Percentiles rank a stretch among this genome's conserved stretches.
These are phyloP conservation scores for Catalaphyllia jardinei DNA, from an alignment of 64 coral and sea anemone genomes.

Conservation along the genomic window DNA sequence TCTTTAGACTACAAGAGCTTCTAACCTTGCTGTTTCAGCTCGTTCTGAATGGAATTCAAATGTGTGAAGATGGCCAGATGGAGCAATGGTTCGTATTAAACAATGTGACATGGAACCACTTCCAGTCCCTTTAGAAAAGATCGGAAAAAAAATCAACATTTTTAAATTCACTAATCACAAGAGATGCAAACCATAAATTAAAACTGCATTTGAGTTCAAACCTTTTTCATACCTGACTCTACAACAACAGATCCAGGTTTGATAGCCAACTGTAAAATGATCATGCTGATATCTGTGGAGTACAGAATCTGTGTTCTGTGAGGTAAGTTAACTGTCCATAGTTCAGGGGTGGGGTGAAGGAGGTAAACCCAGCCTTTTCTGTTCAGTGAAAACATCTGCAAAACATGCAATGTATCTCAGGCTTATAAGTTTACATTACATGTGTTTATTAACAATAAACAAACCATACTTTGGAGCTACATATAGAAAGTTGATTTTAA, in stretches of 20 bases:
- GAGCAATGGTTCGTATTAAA: constrained; percentile 88
- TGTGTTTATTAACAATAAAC: too few species aligned
- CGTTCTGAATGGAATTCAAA: constrained; percentile 97
- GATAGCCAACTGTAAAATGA: constrained; percentile 67
- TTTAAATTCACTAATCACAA: background rate
- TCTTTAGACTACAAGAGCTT: background rate
- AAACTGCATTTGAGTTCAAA: too few species aligned
- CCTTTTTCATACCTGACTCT: constrained; percentile 73
- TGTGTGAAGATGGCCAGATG: constrained; percentile 91
- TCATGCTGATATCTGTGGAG: constrained; percentile 96
- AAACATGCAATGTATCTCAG: background rate
- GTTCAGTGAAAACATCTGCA: constrained; percentile 82
- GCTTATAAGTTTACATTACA: background rate
- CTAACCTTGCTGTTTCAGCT: constrained; percentile 83
- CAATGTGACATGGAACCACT: constrained; percentile 99
- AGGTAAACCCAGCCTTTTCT: constrained; percentile 95
- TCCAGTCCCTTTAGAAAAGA: constrained; percentile 75
- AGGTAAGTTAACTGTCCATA: constrained; percentile 90
- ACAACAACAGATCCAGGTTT: constrained; percentile 97
- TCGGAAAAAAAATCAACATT: background rate
- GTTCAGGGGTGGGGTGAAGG: constrained; percentile 93
- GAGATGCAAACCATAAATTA: too few species aligned
- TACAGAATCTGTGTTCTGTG: constrained; percentile 99
- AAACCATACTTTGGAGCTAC: too few species aligned
- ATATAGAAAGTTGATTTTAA: too few species aligned